Evolutionary conservation across 2,797 vertebrate genomes (phyloP), one percentile per base, ranked within the genome.

Genomic region (Thamnophis elegans): DNA sequence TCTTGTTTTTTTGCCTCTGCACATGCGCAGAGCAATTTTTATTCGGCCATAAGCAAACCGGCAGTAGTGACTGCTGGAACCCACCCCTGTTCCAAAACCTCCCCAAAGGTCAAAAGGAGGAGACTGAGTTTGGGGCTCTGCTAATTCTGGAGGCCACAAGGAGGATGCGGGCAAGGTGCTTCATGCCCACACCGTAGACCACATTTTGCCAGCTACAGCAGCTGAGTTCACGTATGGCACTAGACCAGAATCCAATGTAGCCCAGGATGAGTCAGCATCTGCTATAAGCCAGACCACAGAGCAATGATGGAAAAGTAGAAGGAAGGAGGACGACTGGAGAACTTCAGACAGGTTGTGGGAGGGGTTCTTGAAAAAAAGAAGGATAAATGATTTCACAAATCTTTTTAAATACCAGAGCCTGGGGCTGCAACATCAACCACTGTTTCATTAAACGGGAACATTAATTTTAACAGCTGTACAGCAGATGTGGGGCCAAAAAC

Each of bases 401-500:
- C 85, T 25, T 88, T 92, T 82, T n/a, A 87, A 88, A 82, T 32
- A 47, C 12, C 55, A 88, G n/a, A 11, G 85, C 54, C 18, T 20
- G 13, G 68, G 93, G 55, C 82, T 88, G 92, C 62, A 59, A 68
- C 65, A 93, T 28, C 87, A 91, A 28, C 85, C 90, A 20, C 55
- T 62, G 25, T 73, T 28, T 60, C 60, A 65, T 60, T 95, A 1
- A 11, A 58, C 4, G 62, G 58, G 32, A 62, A 88, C 89, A 54
- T 91, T 36, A 14, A 12, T 90, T 16, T 42, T 85, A 93, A 93
- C 96, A 97, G 96, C 96, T 97, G 97, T 92, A 93, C 36, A 58
- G 85, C 97, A 96, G 95, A 97, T 96, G 96, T 94, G 54, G 28
- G 94, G n/a, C 92, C 36, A 78, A 86, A 95, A 93, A 94, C 91